Evolutionary conservation across 2,888 invertebrate species (phyloP).

Genomic region (Andrena trimmerana): DNA sequence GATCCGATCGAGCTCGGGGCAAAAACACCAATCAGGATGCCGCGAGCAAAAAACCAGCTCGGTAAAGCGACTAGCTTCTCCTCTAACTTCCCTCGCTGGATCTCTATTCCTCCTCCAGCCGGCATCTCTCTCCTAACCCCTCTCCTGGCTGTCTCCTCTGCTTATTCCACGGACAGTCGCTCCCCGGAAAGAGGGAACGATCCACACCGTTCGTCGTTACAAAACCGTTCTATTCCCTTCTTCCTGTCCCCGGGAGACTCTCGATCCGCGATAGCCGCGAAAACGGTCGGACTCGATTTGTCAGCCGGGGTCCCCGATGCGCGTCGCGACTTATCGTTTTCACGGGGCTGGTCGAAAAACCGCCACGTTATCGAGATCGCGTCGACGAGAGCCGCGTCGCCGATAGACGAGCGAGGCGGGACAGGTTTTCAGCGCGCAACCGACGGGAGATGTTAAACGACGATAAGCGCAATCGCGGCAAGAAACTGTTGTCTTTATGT

Average conservation of each 20-base stretch:
- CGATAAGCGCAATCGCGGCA: slow-evolving; percentile 46
- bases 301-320: slow-evolving; percentile 50
- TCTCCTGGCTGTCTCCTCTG: slow-evolving; percentile 11
- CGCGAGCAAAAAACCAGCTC: slow-evolving; percentile 75
- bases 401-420: slow-evolving; percentile 47
- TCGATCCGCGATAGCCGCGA: slow-evolving; percentile 45
- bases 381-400: slow-evolving; percentile 19
- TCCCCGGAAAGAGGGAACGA: slow-evolving; percentile 50
- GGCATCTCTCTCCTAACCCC: slow-evolving; percentile 13
- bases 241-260: slow-evolving; percentile 32
- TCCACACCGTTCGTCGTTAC: slow-evolving; percentile 51
- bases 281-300: slow-evolving; percentile 65
- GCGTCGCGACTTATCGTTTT: slow-evolving; percentile 44
- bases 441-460: slow-evolving; percentile 38
- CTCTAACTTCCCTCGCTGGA: slow-evolving; percentile 45
- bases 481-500: slow-evolving; percentile 49
- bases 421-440: slow-evolving; percentile 55
- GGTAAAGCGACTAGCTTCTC: slow-evolving; percentile 69
- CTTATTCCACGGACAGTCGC: slow-evolving; percentile 45
- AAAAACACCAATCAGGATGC: slow-evolving; percentile 80
- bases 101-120: slow-evolving; percentile 20
- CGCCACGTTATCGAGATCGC: slow-evolving; percentile 42
- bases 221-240: slow-evolving; percentile 59
- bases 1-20: slow-evolving; percentile 74
- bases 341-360: slow-evolving; percentile 23